phyloP scores from a whole-genome alignment of 2,113 vertebrate genomes.

The Ploceus nigricollis region DNA sequence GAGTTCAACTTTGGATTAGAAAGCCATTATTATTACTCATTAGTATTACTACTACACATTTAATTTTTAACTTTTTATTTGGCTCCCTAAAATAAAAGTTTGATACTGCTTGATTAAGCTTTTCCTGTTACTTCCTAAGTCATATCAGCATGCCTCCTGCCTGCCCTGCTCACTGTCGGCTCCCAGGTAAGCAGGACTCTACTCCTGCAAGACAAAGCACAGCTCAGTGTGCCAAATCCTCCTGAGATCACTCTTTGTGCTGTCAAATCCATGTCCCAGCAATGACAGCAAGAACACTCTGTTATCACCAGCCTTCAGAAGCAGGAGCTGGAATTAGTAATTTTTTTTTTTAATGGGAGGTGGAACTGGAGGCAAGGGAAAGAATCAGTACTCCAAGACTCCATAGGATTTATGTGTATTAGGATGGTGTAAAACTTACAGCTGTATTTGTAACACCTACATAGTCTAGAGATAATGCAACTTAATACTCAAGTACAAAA shows the following conservation, averaged over 20 bases:
- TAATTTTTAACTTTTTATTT: background rate
- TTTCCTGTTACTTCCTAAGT: background rate
- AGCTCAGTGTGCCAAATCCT: background rate
- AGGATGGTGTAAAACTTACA: background rate
- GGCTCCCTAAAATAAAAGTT: background rate
- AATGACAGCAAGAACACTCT: background rate
- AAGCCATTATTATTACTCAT: background rate
- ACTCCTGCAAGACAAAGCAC: background rate
- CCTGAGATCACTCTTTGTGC: background rate
- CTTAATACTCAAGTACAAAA: background rate
- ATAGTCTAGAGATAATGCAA: background rate
- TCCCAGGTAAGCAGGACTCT: too few relatives aligned
- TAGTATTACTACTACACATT: background rate
- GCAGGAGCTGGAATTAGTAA: background rate
- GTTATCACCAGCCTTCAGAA: background rate
- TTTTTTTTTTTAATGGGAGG: background rate
- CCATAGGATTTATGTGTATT: fast-evolving
- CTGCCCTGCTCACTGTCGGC: background rate
- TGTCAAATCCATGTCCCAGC: background rate
- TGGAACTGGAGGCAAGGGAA: background rate
- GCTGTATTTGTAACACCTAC: background rate
- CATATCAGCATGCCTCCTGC: fast-evolving
- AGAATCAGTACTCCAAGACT: background rate
- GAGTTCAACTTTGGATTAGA: background rate
- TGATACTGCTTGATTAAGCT: background rate